phyloP scores from a whole-genome alignment of 2,888 invertebrate genomes.

The Zaprionus bogoriensis region DNA sequence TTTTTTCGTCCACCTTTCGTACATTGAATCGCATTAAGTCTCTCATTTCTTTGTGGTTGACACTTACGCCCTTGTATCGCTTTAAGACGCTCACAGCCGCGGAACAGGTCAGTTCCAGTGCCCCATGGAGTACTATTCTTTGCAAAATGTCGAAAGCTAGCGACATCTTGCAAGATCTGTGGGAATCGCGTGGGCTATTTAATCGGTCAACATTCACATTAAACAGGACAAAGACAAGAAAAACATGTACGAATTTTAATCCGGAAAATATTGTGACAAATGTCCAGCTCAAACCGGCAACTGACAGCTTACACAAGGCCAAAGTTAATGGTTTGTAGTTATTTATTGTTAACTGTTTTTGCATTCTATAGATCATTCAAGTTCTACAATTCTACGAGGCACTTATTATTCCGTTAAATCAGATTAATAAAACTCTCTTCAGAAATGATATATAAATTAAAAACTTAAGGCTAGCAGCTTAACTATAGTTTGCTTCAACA shows the following conservation, averaged over 20 bases:
- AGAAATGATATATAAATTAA: neutral
- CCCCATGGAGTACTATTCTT: constrained; percentile 42
- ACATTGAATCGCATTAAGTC: neutral
- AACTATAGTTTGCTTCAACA: neutral
- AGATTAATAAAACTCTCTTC: too few species aligned
- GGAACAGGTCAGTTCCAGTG: constrained; percentile 40
- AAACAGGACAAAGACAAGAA: neutral
- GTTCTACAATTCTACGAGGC: too few species aligned
- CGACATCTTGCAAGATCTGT: constrained; percentile 40
- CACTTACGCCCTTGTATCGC: constrained; percentile 44
- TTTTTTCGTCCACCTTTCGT: constrained; percentile 8
- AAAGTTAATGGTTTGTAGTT: too few species aligned
- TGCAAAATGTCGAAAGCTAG: constrained; percentile 52
- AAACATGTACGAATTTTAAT: neutral
- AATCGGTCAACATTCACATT: constrained; percentile 16
- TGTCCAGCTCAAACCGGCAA: neutral
- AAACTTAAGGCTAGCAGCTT: neutral
- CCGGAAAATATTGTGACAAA: neutral
- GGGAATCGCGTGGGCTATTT: neutral
- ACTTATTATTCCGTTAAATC: too few species aligned
- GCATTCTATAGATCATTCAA: too few species aligned
- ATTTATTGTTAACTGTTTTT: too few species aligned
- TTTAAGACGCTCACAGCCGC: constrained; percentile 25
- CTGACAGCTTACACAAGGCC: too few species aligned
- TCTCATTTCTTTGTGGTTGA: accelerated